Conservation (phyloP, 2,888 invertebrate genomes). For the Ophioninae sp. region DNA sequence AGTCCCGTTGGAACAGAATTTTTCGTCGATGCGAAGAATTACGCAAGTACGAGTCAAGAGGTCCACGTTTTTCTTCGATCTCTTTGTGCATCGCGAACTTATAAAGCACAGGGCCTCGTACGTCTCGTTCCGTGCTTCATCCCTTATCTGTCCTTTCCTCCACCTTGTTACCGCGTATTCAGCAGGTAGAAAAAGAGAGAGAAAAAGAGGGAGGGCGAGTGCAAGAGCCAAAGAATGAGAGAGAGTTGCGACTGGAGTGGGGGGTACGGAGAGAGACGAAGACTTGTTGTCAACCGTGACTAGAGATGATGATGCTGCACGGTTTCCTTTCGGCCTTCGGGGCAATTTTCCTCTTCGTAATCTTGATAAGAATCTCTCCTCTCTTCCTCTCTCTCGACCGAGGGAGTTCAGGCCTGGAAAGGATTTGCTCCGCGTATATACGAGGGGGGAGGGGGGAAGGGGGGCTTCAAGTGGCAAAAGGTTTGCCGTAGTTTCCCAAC, state of each 20-base stretch:
- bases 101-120: constrained; percentile 30
- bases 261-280: constrained; percentile 19
- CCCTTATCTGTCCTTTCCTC: constrained; percentile 53
- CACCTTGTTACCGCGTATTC: constrained; percentile 54
- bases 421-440: constrained; percentile 47
- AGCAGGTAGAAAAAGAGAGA: constrained; percentile 8
- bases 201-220: neutral
- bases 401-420: constrained; percentile 18
- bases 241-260: neutral
- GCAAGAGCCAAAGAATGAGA: constrained; percentile 8
- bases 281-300: constrained; percentile 67
- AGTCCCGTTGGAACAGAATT: constrained; percentile 1
- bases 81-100: constrained; percentile 33
- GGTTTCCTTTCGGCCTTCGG: constrained; percentile 56
- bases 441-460: neutral
- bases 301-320: constrained; percentile 49
- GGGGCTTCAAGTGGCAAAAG: constrained; percentile 5
- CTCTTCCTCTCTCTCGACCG: neutral
- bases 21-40: constrained; percentile 4
- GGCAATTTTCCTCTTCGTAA: constrained; percentile 55
- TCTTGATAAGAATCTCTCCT: constrained; percentile 43
- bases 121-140: constrained; percentile 44
- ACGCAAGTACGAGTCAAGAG: constrained; percentile 6
- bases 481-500: constrained; percentile 33
- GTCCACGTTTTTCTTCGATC: constrained; percentile 40